These are phyloP conservation scores for Mallateleia sp. DNA, from an alignment of 2,888 invertebrate species.

Conservation along the genomic window DNA sequence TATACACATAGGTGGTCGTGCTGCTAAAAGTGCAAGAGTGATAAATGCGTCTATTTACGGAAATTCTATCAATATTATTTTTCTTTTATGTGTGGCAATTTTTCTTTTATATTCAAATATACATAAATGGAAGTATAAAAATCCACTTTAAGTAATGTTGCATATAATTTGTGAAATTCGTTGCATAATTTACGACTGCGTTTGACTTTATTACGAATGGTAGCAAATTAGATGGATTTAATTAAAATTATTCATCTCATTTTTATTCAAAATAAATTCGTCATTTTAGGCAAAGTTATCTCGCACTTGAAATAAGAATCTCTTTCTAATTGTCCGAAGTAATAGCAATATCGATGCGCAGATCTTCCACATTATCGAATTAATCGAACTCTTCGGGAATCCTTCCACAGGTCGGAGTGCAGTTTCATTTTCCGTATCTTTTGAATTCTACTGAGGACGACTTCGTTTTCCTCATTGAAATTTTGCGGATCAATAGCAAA, in stretches of 20 bases:
- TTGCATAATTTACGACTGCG: no score
- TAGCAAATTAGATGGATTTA: no score
- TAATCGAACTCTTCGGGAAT: conserved; percentile 51
- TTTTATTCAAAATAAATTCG: conserved; percentile 1
- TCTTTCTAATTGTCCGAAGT: conserved; percentile 37
- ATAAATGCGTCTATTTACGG: conserved; percentile 46
- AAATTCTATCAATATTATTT: conserved; percentile 51
- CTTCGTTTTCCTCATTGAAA: conserved; percentile 59
- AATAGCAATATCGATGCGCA: conserved; percentile 39
- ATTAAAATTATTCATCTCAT: not conserved
- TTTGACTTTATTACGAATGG: no score
- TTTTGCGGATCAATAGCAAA: conserved; percentile 44
- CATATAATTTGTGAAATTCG: not conserved
- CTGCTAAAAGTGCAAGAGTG: no score
- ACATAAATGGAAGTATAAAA: not conserved
- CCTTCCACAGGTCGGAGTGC: conserved; percentile 22
- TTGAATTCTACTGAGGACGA: conserved; percentile 48
- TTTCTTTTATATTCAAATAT: conserved; percentile 28
- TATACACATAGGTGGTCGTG: no score
- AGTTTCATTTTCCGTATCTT: conserved; percentile 59
- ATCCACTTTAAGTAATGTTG: not conserved
- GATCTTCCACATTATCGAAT: conserved; percentile 37
- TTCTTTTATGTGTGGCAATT: conserved; percentile 20
- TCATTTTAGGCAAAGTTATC: not conserved
- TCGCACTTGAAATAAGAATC: conserved; percentile 22